Percentiles rank a stretch among this genome's conserved stretches.
Conservation (phyloP, 37 sponge, comb jelly and placozoan genomes). For the Bolinopsis microptera region DNA sequence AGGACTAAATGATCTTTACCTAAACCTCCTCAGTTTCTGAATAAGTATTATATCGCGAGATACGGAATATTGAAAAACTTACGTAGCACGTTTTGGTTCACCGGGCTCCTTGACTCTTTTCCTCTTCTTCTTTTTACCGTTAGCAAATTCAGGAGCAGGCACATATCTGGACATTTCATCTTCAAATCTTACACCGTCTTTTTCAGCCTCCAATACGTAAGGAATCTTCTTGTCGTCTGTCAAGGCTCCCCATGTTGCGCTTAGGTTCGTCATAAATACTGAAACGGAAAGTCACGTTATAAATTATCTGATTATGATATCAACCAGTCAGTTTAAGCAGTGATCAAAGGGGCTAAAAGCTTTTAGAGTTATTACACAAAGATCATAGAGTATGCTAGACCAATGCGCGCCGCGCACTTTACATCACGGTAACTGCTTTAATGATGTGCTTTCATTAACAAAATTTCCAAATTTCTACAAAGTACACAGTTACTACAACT, state of each 20-base stretch:
- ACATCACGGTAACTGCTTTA: conserved; percentile 59
- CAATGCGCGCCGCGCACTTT: conserved; percentile 46
- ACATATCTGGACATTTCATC: conserved; percentile 40
- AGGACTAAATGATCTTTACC: too few relatives aligned
- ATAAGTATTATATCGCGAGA: too few relatives aligned
- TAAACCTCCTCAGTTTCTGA: too few relatives aligned
- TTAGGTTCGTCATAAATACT: conserved; percentile 63
- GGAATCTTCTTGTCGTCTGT: conserved; percentile 31
- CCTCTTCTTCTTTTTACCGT: conserved; percentile 63
- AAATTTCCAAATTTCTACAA: neutral
- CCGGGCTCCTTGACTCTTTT: conserved; percentile 63
- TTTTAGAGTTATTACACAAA: too few relatives aligned
- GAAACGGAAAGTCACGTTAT: neutral
- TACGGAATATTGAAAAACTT: conserved; percentile 43
- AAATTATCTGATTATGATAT: too few relatives aligned
- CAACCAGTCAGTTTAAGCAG: too few relatives aligned
- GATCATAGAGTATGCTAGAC: too few relatives aligned
- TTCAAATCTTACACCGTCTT: conserved; percentile 16
- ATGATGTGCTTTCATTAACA: neutral
- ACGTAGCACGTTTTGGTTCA: conserved; percentile 59
- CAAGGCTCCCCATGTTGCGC: conserved; percentile 55
- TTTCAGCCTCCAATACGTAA: conserved; percentile 15
- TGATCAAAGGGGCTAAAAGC: too few relatives aligned
- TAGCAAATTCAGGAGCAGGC: conserved; percentile 7
- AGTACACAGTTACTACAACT: conserved; percentile 5